A percentile compares a stretch with the other conserved stretches of the same genome.
These are phyloP conservation scores for Varanus komodoensis DNA, from an alignment of 2,113 vertebrate species.

Conservation along the genomic window DNA sequence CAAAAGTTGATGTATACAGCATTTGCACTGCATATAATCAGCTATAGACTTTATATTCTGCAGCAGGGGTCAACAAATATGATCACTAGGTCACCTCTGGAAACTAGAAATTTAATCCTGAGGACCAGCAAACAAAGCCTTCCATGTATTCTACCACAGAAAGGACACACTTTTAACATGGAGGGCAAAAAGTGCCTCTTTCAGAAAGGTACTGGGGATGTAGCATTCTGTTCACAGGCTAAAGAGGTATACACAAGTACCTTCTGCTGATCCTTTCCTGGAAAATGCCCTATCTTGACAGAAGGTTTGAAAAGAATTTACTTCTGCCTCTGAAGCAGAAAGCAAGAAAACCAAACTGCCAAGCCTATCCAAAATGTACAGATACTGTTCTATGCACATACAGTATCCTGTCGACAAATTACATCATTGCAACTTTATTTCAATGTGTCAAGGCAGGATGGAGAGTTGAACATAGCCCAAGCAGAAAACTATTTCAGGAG, in stretches of 20 bases:
- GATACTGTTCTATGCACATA: conserved; percentile 18
- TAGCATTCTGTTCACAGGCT: not conserved
- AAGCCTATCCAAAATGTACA: not conserved
- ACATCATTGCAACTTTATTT: conserved; percentile 25
- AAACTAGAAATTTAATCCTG: conserved; percentile 18
- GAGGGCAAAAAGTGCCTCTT: not conserved
- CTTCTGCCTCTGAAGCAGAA: not conserved
- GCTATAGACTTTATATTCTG: conserved; percentile 26
- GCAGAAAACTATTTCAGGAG: not conserved
- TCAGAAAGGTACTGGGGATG: not conserved
- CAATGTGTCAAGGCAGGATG: not conserved
- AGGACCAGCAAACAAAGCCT: not conserved
- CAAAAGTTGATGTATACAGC: conserved; percentile 58
- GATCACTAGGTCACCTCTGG: not conserved
- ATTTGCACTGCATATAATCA: conserved; percentile 55
- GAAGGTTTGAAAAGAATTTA: not conserved
- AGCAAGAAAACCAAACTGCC: not conserved
- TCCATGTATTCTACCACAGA: not conserved
- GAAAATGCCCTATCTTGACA: not conserved
- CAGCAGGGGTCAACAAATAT: not conserved
- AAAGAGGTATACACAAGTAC: not conserved
- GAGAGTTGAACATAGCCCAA: not conserved
- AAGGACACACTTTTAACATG: not conserved
- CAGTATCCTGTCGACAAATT: not conserved
- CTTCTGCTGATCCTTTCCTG: not conserved